Base-by-base conservation (phyloP, 2,888 invertebrate species). In the Agrotis clavis region DNA sequence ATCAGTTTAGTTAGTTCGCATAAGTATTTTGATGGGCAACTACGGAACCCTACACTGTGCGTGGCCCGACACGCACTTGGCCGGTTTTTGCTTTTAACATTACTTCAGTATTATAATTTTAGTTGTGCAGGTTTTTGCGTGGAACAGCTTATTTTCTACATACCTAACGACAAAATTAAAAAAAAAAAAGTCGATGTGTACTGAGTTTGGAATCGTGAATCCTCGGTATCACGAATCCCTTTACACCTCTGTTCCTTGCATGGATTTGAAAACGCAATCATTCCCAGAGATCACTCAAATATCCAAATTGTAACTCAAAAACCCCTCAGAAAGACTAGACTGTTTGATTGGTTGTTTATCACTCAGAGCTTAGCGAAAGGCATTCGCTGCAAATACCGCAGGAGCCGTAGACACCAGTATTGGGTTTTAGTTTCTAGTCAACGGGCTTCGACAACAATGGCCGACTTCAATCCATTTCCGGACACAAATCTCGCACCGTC, bases 391-490 rank as follows among this genome's bases (percentile, higher is more conserved):
- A 89, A 91, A 90, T 86, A 85, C 88, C 84, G 71, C 63, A 78
- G 83, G 82, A 87, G 87, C 86, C 82, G 71, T 78, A 85, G 88
- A 87, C 87, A 87, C 80, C 81, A 83, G 87, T 90, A 89, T 89
- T 87, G 89, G 89, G 87, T 87, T 90, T 89, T 89, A 90, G 91
- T 88, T 89, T 83, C 88, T 88, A 90, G 90, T 90, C 91, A 90
- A 86, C 89, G 90, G 91, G 91, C 88, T 90, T 83, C 79, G 84
- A 83, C 89, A 91, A 93, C 93, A 94, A 92, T 92, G 87, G 90
- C 86, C 86, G 88, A 90, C 91, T 93, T 91, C 92, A 92, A 94
- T 94, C 92, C 93, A 92, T 92, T 93, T 91, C 90, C 89, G 90
- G 91, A 90, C 92, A 92, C 94, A 93, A 92, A 94, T 93, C 93